These are phyloP conservation scores for Catharus bicknelli DNA, from an alignment of 2,113 vertebrate species.

Conservation along the genomic window DNA sequence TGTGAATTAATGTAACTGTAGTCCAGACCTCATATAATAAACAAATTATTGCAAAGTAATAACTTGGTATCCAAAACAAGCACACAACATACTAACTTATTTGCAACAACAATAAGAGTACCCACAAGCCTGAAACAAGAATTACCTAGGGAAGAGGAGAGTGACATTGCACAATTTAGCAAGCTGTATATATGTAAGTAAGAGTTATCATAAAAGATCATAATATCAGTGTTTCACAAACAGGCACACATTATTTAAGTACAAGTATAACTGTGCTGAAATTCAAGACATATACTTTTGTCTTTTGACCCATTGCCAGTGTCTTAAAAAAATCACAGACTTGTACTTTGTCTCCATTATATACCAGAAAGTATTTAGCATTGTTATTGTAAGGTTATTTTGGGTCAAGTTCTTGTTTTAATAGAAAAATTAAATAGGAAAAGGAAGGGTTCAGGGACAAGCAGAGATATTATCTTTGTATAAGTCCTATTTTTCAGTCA, in stretches of 20 bases:
- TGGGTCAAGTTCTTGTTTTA: slow-evolving; percentile 64
- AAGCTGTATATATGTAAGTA: not conserved
- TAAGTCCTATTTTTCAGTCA: slow-evolving; percentile 50
- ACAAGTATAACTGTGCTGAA: slow-evolving; percentile 31
- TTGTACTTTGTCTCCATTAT: slow-evolving; percentile 62
- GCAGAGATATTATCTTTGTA: slow-evolving; percentile 35
- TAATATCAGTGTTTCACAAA: not conserved
- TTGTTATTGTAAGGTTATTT: slow-evolving; percentile 69
- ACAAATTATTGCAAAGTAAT: not conserved
- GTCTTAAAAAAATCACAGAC: slow-evolving; percentile 5
- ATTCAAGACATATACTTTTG: slow-evolving; percentile 45
- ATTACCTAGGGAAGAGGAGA: not conserved
- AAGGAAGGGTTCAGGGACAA: slow-evolving; percentile 60
- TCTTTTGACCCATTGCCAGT: slow-evolving; percentile 48
- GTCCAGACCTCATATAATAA: not conserved
- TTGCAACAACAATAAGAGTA: not conserved
- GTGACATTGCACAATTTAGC: not conserved
- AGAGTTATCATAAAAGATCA: not conserved
- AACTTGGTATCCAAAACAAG: not conserved
- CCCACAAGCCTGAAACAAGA: not conserved
- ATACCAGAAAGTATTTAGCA: slow-evolving; percentile 59
- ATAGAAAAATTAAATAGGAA: slow-evolving; percentile 59
- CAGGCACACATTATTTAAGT: not conserved
- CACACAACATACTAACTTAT: not conserved
- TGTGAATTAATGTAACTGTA: not conserved